Evolutionary conservation across 1,140 invertebrate genomes (phyloP), one percentile per base, ranked within the genome.

Genomic region (Oryzaephilus surinamensis): DNA sequence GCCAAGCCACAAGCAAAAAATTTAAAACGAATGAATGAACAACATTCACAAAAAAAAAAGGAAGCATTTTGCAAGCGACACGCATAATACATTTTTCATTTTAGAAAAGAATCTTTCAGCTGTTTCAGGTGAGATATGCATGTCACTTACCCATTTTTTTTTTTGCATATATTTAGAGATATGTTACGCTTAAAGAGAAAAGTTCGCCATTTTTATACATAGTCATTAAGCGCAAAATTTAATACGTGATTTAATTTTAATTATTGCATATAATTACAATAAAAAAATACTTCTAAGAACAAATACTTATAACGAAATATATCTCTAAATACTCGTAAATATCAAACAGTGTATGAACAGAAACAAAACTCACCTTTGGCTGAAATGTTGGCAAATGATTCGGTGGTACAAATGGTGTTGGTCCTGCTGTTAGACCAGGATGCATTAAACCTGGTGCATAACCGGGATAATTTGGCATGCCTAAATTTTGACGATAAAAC

Each of bases 361-460:
- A 45, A 39, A 40, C n/a, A n/a, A n/a, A 32, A 49, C 62, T 71
- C 73, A 94, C 91, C 81, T 93, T 94, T 52, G 89, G 90, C 51
- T 90, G 82, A 61, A 89, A 89, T 37, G 85, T 76, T 29, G 78
- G 76, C 50, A 81, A 63, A 61, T 80, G 85, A 64, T 71, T 85
- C 27, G 79, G 86, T 50, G 79, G 80, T 48, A 75, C 81, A 59
- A 87, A 87, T 8, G 82, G 81, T 44, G 75, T 90, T 43, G 70
- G 76, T 39, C 72, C 79, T 4, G 51, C 54, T 6, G 74, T 77
- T 46, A 77, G 72, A 54, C 72, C 79, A 48, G 71, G 81, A 61
- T 91, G 87, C 24, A 89, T 63, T 12, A 93, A 66, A 32, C 85
- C 73, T 3, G 88, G 76, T 31, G 80, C 81, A 60, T 91, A 87